Percentiles rank a stretch among this genome's conserved stretches.
Evolutionary conservation across 2,113 vertebrate species (phyloP).

Genomic region (Ammodytes dubius): DNA sequence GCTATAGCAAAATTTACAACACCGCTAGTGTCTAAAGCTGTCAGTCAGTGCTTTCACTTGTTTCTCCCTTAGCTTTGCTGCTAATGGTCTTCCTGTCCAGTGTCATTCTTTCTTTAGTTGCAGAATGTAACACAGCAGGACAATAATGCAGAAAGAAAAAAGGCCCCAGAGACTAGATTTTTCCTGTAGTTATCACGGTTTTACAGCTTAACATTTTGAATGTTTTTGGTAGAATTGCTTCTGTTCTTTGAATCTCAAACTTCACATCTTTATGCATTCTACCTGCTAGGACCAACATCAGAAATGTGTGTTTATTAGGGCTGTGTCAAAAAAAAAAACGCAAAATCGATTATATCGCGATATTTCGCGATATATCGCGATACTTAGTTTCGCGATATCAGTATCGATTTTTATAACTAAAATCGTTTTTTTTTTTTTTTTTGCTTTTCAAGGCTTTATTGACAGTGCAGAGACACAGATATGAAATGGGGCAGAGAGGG

Average conservation of each 20-base stretch:
- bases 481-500: no score
- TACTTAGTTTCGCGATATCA: no score
- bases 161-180: background rate
- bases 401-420: no score
- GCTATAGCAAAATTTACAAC: constrained; percentile 28
- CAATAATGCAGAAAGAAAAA: background rate
- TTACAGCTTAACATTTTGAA: background rate
- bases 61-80: background rate
- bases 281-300: background rate
- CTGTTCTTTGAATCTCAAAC: background rate
- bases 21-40: constrained; percentile 10
- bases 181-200: background rate
- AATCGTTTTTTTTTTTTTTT: no score
- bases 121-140: background rate
- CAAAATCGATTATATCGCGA: no score
- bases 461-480: no score
- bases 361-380: no score
- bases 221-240: background rate
- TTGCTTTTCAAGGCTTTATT: no score
- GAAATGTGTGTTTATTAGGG: background rate
- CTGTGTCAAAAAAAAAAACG: no score
- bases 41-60: constrained; percentile 17
- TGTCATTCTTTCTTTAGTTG: background rate
- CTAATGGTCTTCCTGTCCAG: background rate
- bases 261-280: background rate